Base-by-base conservation (phyloP, 1,140 invertebrate genomes). In the Aphaenogaster ashmeadi region DNA sequence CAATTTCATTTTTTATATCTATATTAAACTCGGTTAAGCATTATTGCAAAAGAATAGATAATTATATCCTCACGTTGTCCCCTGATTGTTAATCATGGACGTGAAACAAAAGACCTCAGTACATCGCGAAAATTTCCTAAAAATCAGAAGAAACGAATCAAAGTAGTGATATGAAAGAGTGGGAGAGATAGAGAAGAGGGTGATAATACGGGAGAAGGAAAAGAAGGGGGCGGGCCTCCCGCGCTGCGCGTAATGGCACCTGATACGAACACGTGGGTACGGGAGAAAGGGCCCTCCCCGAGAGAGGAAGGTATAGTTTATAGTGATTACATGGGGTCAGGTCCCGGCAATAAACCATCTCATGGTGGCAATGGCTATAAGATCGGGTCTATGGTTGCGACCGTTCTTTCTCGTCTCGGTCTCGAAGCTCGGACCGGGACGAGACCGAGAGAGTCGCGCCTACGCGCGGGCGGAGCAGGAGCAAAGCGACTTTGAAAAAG, bases 301-400 rank as follows among this genome's bases (percentile, higher is more conserved):
- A 41, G 71, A 79, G 62, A 78, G 72, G 94, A 93, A 94, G 93
- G 92, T 94, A 95, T 95, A 94, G 94, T 95, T 95, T 95, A 95
- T 95, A 95, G 94, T 95, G 95, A 95, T 95, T 95, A 94, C 95
- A 95, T 94, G 94, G 94, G 94, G 94, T 95, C 95, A 95, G 94
- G 94, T 95, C 93, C 66, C 86, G 91, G 94, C 93, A 95, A 95
- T 95, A 95, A 95, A 95, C 91, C 94, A 95, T 95, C 91, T 80
- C 88, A 93, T 91, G 93, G 94, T 94, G 94, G 94, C 93, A 94
- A 93, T 94, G 90, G 92, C 88, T 93, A 89, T 91, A 92, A 87
- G 90, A 88, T 88, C 89, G 86, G 71, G 85, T 69, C 87, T 88
- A 86, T 74, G 90, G 67, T 87, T 88, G 89, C 77, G 88, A 80